Evolutionary conservation across 2,113 vertebrate species (phyloP), one percentile per base, ranked within the genome.

Genomic region (Abramis brama): DNA sequence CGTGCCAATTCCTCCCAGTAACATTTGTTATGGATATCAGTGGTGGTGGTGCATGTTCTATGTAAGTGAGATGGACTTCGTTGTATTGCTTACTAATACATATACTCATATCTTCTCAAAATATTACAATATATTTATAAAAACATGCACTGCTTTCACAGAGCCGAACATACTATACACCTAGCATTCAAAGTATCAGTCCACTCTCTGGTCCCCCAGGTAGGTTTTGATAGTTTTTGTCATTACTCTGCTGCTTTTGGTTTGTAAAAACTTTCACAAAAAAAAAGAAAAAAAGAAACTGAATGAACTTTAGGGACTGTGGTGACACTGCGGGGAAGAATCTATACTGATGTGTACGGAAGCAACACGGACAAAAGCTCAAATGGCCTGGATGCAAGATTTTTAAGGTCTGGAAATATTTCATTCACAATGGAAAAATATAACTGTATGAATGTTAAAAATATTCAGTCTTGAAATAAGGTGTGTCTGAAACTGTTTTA

Each of bases 301-400:
- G 1, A 68, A 13, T 84, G 0, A 59, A 43, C 45, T 30, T 23
- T 90, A 97, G 97, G 95, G 30, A 90, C 93, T 4, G 0, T 96
- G 86, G 91, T 97, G 86, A 94, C 91, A 11, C 60, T 96, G 3
- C 78, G 76, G 13, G 97, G 97, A 6, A 87, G 21, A 71, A 95
- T 94, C 84, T 95, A 86, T 84, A 94, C 94, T 0, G 93, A 97
- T 47, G 94, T 96, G n/a, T 97, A 96, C 15, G 96, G 97, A 78
- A 96, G 94, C 89, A 96, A 95, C 87, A 94, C 90, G 0, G 91
- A 59, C 10, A 66, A 57, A 75, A 96, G 95, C 85, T 93, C 95
- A 9, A 97, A 97, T 39, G 94, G 94, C 50, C 79, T 60, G 84
- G 89, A 96, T 33, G 90, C 90, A 85, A 92, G 94, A 84, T 93